phyloP scores from a whole-genome alignment of 2,888 invertebrate genomes.

The Hybos culiciformis region DNA sequence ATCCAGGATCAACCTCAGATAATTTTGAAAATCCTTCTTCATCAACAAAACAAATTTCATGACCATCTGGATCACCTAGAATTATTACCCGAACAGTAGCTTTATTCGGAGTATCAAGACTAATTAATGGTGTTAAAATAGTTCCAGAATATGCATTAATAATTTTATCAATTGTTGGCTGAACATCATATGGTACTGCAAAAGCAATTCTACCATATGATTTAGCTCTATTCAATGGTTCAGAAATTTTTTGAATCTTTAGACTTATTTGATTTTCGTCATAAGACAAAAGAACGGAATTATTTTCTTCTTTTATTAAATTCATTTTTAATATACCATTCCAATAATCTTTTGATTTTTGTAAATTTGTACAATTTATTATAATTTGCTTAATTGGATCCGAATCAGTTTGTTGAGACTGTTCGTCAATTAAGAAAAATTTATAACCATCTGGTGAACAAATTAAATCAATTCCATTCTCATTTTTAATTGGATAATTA shows the following conservation, averaged over 20 bases:
- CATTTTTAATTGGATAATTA: conserved; percentile 58
- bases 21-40: conserved; percentile 85
- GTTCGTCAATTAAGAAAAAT: conserved; percentile 65
- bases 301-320: conserved; percentile 47
- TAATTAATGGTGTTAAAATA: conserved; percentile 78
- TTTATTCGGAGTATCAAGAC: conserved; percentile 94
- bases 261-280: conserved; percentile 58
- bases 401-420: conserved; percentile 49
- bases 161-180: conserved; percentile 59
- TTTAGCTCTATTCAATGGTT: conserved; percentile 63
- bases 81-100: conserved; percentile 94
- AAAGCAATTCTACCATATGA: conserved; percentile 95
- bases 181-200: conserved; percentile 64
- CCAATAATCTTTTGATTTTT: conserved; percentile 73
- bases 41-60: conserved; percentile 98
- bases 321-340: conserved; percentile 60
- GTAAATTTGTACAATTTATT: conserved; percentile 62
- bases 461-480: conserved; percentile 46
- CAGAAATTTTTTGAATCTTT: conserved; percentile 40
- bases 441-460: conserved; percentile 88
- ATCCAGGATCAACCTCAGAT: conserved; percentile 72
- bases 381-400: conserved; percentile 73
- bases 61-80: conserved; percentile 89
- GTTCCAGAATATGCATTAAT: conserved; percentile 54
- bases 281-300: conserved; percentile 55